Conservation (phyloP, 2,888 invertebrate species). For the Stenotaenia linearis region DNA sequence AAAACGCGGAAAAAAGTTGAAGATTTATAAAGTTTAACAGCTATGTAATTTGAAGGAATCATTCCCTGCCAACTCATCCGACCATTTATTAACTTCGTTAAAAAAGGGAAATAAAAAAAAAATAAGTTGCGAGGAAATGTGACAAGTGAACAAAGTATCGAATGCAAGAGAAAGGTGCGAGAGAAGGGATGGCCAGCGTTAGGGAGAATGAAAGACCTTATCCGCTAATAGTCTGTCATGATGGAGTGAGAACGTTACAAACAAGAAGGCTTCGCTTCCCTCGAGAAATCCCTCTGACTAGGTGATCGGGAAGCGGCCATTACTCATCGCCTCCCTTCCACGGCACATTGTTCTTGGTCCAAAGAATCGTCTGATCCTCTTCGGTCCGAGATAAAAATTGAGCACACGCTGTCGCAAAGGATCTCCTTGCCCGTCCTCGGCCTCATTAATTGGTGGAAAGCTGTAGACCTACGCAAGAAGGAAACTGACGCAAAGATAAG, state of each 20-base stretch:
- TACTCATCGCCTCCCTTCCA: slow-evolving; percentile 23
- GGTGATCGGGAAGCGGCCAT: slow-evolving; percentile 24
- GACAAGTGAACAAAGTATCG: slow-evolving; percentile 19
- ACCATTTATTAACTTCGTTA: slow-evolving; percentile 13
- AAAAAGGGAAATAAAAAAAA: neutral
- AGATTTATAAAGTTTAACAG: slow-evolving; percentile 2
- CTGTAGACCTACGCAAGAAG: neutral
- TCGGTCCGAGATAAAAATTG: slow-evolving; percentile 21
- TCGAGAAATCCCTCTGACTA: slow-evolving; percentile 26
- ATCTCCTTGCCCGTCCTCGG: neutral
- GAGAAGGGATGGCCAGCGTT: slow-evolving; percentile 5
- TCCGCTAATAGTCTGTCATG: slow-evolving; percentile 23
- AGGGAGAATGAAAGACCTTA: slow-evolving; percentile 3
- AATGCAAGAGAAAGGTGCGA: slow-evolving; percentile 1
- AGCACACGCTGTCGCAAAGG: slow-evolving; percentile 9
- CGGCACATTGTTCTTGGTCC: slow-evolving; percentile 15
- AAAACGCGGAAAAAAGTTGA: neutral
- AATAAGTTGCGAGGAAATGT: neutral
- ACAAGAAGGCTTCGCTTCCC: slow-evolving; percentile 26
- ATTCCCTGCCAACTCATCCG: neutral
- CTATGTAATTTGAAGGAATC: slow-evolving; percentile 15
- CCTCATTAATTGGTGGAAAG: slow-evolving; percentile 2
- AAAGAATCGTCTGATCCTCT: slow-evolving; percentile 17
- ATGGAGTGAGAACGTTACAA: slow-evolving; percentile 26
- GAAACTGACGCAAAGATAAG: slow-evolving; percentile 12